Percentiles rank a stretch among this genome's conserved stretches.
phyloP scores from a whole-genome alignment of 2,888 invertebrate genomes.

The Apantesis nais region DNA sequence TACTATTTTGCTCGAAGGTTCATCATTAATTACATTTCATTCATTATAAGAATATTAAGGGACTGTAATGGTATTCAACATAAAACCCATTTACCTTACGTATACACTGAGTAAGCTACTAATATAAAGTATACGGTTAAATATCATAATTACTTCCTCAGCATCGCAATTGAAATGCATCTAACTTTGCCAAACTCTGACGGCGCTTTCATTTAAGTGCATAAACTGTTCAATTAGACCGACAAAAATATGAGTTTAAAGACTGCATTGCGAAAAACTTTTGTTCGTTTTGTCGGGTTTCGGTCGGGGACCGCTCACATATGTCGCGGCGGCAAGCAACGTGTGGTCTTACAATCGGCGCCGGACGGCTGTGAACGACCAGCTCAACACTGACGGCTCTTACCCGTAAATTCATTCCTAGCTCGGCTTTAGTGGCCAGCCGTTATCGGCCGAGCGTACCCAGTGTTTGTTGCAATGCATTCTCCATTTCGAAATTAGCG shows the following conservation, averaged over 20 bases:
- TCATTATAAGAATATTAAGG: too few relatives aligned
- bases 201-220: slow-evolving; percentile 39
- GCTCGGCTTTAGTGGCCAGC: slow-evolving; percentile 70
- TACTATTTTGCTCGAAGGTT: too few relatives aligned
- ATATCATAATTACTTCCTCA: slow-evolving; percentile 20
- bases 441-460: slow-evolving; percentile 52
- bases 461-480: slow-evolving; percentile 66
- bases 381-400: slow-evolving; percentile 40
- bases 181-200: slow-evolving; percentile 38
- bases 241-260: slow-evolving; percentile 70
- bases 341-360: slow-evolving; percentile 49
- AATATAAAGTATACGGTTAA: slow-evolving; percentile 1
- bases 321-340: slow-evolving; percentile 72
- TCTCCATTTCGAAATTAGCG: slow-evolving; percentile 55
- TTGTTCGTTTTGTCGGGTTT: slow-evolving; percentile 66
- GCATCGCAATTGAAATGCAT: slow-evolving; percentile 44
- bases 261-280: slow-evolving; percentile 81
- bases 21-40: too few relatives aligned
- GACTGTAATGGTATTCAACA: not conserved
- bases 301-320: slow-evolving; percentile 66
- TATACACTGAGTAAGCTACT: not conserved
- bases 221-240: slow-evolving; percentile 62
- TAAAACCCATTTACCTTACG: not conserved
- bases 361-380: slow-evolving; percentile 33
- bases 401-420: slow-evolving; percentile 79